Evolutionary conservation across 2,888 invertebrate species (phyloP).

Genomic region (Meghimatium bilineatum): DNA sequence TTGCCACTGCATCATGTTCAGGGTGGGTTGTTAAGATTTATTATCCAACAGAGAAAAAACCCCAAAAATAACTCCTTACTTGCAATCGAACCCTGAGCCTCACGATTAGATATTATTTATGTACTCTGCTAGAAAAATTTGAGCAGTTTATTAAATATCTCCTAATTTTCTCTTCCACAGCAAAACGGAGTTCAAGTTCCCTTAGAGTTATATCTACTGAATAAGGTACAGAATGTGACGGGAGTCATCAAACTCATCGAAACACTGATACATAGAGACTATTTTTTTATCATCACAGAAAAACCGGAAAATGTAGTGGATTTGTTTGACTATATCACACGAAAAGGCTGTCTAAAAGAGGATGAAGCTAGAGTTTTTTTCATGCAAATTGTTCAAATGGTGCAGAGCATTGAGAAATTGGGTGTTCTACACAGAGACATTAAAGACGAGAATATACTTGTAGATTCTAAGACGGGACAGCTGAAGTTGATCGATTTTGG

Average conservation of each 20-base stretch:
- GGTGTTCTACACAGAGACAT: constrained; percentile 81
- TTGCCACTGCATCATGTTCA: too few relatives aligned
- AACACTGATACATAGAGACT: constrained; percentile 79
- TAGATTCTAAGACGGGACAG: constrained; percentile 80
- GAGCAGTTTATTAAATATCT: too few relatives aligned
- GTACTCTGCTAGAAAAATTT: too few relatives aligned
- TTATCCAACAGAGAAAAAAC: too few relatives aligned
- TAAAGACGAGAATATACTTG: constrained; percentile 82
- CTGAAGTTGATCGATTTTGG: constrained; percentile 82
- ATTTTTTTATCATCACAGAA: constrained; percentile 82
- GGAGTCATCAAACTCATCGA: constrained; percentile 81
- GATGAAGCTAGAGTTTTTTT: constrained; percentile 80
- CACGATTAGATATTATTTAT: too few relatives aligned
- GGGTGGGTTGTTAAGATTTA: too few relatives aligned
- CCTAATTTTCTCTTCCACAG: constrained; percentile 71
- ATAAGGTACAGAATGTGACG: constrained; percentile 78
- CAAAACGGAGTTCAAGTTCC: constrained; percentile 79
- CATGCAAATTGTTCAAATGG: constrained; percentile 80
- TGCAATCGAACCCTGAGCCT: too few relatives aligned
- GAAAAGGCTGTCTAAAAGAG: constrained; percentile 80
- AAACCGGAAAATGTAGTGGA: constrained; percentile 80
- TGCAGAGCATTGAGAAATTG: constrained; percentile 79
- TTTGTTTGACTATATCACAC: constrained; percentile 82
- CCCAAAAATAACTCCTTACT: too few relatives aligned
- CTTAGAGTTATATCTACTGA: constrained; percentile 80